Evolutionary conservation across 2,888 invertebrate species (phyloP), one percentile per base, ranked within the genome.

Genomic region (Hypercompe scribonia): DNA sequence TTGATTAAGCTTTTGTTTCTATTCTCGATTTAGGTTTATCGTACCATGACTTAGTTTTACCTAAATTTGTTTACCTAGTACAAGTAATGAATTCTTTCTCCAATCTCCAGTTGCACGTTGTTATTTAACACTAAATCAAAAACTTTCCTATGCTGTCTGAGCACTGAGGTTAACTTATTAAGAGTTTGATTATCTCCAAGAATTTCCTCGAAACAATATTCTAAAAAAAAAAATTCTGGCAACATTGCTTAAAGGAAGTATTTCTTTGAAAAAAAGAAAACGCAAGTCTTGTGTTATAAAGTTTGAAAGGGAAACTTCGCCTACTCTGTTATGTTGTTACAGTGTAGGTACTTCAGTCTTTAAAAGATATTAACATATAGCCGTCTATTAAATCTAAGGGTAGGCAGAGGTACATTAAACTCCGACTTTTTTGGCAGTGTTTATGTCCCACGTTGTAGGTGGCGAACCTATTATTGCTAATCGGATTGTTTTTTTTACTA

Each of bases 1-100:
- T 11, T 13, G 61, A 65, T 50, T 65, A 36, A n/a, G 15, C 34
- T 54, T 54, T n/a, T 18, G 34, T 39, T 72, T 63, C 63, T 36
- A 66, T 65, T 71, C 65, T 65, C 18, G 39, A 71, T n/a, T 68
- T 39, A 11, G 50, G 34, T 50, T 46, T 66, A 46, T 31, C 31
- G 10, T 33, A 42, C 39, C 2, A 39, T 50, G 0, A 67, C 31
- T 24, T 42, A 65, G 24, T 11, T 54, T n/a, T 11, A 58, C 4
- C 54, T n/a, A 54, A 10, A 54, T 58, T 13, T n/a, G 15, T 50
- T 54, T 10, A 54, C 50, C n/a, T n/a, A n/a, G 24, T 54, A n/a
- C 21, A n/a, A 54, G 50, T n/a, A 11, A 54, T 24, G 3, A 46
- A 21, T 46, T 21, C 2, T 46, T 46, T 46, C 0, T 4, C 15